A percentile compares a stretch with the other conserved stretches of the same genome.
Conservation (phyloP, 2,888 invertebrate genomes). For the Pseudococcus jackbeardsleyi region DNA sequence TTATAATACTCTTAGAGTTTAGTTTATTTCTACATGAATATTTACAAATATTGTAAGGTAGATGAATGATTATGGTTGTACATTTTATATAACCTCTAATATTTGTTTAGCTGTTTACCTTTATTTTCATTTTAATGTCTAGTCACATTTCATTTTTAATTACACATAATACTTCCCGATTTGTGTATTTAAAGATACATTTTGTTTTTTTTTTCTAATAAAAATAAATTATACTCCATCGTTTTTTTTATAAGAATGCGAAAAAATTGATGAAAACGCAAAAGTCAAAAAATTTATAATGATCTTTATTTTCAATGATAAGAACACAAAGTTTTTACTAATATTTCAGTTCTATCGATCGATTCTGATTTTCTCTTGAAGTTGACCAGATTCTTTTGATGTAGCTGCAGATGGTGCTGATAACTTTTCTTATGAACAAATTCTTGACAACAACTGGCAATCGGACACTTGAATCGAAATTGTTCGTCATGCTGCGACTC, state of each 20-base stretch:
- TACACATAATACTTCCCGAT: constrained; percentile 55
- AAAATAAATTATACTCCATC: neutral
- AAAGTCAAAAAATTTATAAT: neutral
- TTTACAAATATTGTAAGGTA: neutral
- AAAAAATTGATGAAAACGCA: neutral
- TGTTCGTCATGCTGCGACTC: neutral
- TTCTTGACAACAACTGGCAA: neutral
- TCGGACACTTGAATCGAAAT: constrained; percentile 4
- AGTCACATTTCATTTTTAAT: constrained; percentile 57
- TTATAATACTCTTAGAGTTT: constrained; percentile 21
- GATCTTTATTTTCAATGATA: neutral
- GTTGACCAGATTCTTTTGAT: neutral
- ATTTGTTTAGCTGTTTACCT: constrained; percentile 55
- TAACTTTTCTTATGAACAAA: constrained; percentile 41
- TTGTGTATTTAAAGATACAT: constrained; percentile 28
- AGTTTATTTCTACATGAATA: constrained; percentile 13
- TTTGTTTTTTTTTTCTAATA: constrained; percentile 51
- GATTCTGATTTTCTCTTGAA: neutral
- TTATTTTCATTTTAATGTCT: constrained; percentile 49
- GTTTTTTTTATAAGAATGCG: neutral
- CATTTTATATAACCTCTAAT: constrained; percentile 18
- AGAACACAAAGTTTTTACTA: constrained; percentile 16
- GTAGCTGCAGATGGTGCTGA: neutral
- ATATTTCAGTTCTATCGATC: neutral
- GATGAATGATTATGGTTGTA: constrained; percentile 2